phyloP scores from a whole-genome alignment of 2,888 invertebrate species.

The Ypsolopha scabrella region DNA sequence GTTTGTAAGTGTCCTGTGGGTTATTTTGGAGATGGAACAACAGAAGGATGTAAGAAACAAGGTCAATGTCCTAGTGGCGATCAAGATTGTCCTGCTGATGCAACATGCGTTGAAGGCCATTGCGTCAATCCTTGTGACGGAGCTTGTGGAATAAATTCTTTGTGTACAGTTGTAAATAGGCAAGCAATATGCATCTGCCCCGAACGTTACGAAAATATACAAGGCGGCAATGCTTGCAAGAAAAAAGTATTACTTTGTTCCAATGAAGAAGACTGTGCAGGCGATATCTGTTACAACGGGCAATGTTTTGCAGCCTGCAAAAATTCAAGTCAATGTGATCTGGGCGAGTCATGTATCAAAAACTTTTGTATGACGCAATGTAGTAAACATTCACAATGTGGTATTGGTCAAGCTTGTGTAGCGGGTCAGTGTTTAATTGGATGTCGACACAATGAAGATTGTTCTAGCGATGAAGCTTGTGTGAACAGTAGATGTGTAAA shows the following conservation, averaged over 20 bases:
- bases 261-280: constrained; percentile 81
- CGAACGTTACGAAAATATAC: constrained; percentile 78
- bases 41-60: constrained; percentile 81
- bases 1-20: constrained; percentile 84
- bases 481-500: constrained; percentile 87
- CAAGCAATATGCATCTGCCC: constrained; percentile 85
- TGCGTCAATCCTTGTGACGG: constrained; percentile 87
- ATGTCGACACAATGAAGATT: constrained; percentile 87
- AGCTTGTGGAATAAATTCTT: constrained; percentile 84
- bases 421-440: constrained; percentile 85
- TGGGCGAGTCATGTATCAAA: constrained; percentile 82
- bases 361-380: constrained; percentile 87
- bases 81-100: constrained; percentile 80
- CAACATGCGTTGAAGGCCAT: constrained; percentile 76
- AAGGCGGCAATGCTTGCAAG: constrained; percentile 73
- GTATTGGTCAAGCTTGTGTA: constrained; percentile 82
- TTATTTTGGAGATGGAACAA: constrained; percentile 81
- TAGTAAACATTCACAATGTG: constrained; percentile 84
- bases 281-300: constrained; percentile 82
- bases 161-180: constrained; percentile 82
- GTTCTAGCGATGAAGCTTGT: constrained; percentile 81
- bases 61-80: constrained; percentile 81
- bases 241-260: constrained; percentile 75
- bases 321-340: constrained; percentile 80
- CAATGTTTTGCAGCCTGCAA: constrained; percentile 88